Evolutionary conservation across 2,888 invertebrate species (phyloP), one percentile per base, ranked within the genome.

Genomic region (Troides oblongomaculatus): DNA sequence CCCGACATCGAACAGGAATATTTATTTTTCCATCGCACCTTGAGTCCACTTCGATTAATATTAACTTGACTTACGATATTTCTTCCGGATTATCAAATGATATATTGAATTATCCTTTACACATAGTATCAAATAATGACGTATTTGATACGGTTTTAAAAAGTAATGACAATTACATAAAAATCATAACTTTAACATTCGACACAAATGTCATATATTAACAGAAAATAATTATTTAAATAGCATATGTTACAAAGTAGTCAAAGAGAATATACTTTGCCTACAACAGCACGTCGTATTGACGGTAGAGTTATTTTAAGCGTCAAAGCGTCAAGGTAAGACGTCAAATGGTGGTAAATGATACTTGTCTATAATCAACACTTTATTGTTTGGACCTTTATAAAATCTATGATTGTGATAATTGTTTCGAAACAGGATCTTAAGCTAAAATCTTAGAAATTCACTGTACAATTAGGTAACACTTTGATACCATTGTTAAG

Each of bases 1-100:
- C 25, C 61, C 64, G 50, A 71, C 67, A 64, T 62, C 66, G 53
- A 63, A 25, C 39, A 21, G 63, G 63, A 61, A 67, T 67, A 71
- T 67, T 64, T 71, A 68, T 67, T 64, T 71, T 64, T 67, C 64
- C 63, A 67, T 64, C 67, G 53, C 46, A 71, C 70, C 67, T 70
- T 58, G 14, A 62, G 50, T 61, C 61, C 57, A 5, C 61, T 18
- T 65, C 64, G 25, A 71, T 71, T 67, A 71, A 71, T 71, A 70
- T 63, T 67, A 68, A 67, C 64, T 57, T 64, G 70, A 64, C 64
- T 66, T 63, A 63, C 62, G 64, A 63, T 64, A 66, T 70, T 63
- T 66, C 60, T 21, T 53, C 43, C 23, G 17, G 14, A 58, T 69
- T 58, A 64, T 62, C 62, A 62, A 62, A 14, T 58, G 62, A 62